These are phyloP conservation scores for Aphrophora alni DNA, from an alignment of 2,888 invertebrate species.

Conservation along the genomic window DNA sequence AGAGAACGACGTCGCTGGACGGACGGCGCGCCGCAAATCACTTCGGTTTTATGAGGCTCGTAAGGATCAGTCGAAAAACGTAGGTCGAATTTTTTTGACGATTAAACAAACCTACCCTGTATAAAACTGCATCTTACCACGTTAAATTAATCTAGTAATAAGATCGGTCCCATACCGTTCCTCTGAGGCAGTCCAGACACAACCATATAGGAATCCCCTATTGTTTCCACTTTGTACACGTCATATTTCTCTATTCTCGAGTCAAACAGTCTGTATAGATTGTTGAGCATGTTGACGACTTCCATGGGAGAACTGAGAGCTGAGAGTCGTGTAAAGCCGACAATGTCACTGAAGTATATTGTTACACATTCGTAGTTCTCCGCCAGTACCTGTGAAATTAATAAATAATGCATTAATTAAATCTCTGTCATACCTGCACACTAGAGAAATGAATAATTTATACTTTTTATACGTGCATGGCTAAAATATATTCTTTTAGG, in stretches of 20 bases:
- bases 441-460: too few relatives aligned
- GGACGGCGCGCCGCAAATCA: too few relatives aligned
- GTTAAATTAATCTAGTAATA: background rate
- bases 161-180: slow-evolving; percentile 57
- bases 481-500: too few relatives aligned
- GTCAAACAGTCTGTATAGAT: slow-evolving; percentile 76
- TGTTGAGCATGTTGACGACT: slow-evolving; percentile 71
- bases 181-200: slow-evolving; percentile 65
- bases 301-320: slow-evolving; percentile 70
- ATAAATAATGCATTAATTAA: slow-evolving; percentile 15
- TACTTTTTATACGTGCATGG: too few relatives aligned
- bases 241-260: slow-evolving; percentile 72
- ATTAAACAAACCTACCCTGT: too few relatives aligned
- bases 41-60: too few relatives aligned
- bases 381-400: slow-evolving; percentile 61
- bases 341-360: slow-evolving; percentile 75
- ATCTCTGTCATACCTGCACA: too few relatives aligned
- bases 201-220: slow-evolving; percentile 69
- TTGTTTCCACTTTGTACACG: slow-evolving; percentile 76
- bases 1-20: too few relatives aligned
- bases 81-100: too few relatives aligned
- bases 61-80: too few relatives aligned
- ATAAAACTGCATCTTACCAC: too few relatives aligned
- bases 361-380: slow-evolving; percentile 72
- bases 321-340: slow-evolving; percentile 71